These are phyloP conservation scores for Halocynthia aurantium DNA, from an alignment of 23 tunicate genomes.

Conservation along the genomic window DNA sequence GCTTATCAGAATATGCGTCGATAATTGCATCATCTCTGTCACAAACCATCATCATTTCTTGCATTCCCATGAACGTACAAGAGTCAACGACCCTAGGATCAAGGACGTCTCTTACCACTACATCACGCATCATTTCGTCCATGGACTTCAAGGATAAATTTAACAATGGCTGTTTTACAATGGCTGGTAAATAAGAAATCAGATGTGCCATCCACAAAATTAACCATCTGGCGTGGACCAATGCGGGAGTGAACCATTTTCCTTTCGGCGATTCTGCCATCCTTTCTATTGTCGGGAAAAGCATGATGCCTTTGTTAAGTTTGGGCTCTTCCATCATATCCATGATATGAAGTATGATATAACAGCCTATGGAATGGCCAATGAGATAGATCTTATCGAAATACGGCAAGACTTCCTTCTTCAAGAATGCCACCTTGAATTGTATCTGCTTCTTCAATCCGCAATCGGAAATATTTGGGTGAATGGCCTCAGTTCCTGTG, in stretches of 20 bases:
- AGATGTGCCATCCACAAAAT: conserved; percentile 13
- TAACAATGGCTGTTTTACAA: conserved; percentile 15
- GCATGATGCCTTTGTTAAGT: conserved; percentile 48
- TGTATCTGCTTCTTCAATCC: conserved; percentile 60
- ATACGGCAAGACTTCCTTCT: conserved; percentile 40
- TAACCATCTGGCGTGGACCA: conserved; percentile 50
- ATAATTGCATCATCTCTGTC: conserved; percentile 57
- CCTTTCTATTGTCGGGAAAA: conserved; percentile 83
- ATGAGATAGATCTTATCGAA: conserved; percentile 68
- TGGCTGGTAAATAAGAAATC: conserved; percentile 30
- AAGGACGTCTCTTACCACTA: conserved; percentile 28
- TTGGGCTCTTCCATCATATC: conserved; percentile 33
- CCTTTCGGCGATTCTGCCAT: conserved; percentile 78
- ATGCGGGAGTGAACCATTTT: conserved; percentile 41
- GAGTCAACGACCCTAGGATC: conserved; percentile 31
- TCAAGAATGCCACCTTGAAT: conserved; percentile 52
- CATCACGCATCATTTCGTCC: conserved; percentile 27
- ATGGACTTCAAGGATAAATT: conserved; percentile 19
- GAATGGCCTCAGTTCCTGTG: conserved; percentile 11
- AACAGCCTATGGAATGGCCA: conserved; percentile 92
- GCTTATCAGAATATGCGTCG: conserved; percentile 32
- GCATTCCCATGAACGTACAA: conserved; percentile 56
- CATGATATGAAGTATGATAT: conserved; percentile 79
- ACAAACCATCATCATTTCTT: conserved; percentile 70
- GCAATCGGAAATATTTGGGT: conserved; percentile 45